Percentiles rank a stretch among this genome's conserved stretches.
These are phyloP conservation scores for Gorsachius goisagi DNA, from an alignment of 2,113 vertebrate genomes.

Conservation along the genomic window DNA sequence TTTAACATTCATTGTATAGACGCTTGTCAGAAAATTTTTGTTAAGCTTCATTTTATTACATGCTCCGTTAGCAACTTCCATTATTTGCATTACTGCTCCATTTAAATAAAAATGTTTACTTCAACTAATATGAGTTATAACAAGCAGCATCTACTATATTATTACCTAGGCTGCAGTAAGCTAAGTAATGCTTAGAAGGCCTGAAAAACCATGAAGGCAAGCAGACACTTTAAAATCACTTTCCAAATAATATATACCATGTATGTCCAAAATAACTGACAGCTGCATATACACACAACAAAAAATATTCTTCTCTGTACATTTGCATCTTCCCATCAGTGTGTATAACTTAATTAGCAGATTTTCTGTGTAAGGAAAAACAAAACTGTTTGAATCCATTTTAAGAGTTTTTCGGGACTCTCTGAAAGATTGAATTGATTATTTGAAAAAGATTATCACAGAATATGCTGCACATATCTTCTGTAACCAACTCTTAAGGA, in stretches of 20 bases:
- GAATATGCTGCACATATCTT: background rate
- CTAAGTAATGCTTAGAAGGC: background rate
- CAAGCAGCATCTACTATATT: background rate
- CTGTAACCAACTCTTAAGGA: background rate
- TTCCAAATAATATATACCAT: background rate
- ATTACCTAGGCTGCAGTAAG: background rate
- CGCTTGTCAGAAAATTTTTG: background rate
- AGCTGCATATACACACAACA: background rate
- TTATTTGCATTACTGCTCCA: background rate
- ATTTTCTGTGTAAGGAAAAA: background rate
- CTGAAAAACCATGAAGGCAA: background rate
- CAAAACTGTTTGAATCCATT: background rate
- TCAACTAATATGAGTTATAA: background rate
- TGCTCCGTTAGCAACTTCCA: background rate
- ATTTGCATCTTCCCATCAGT: background rate
- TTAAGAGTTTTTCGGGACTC: background rate
- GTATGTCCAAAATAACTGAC: background rate
- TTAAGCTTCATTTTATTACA: background rate
- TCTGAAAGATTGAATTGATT: background rate
- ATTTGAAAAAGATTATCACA: background rate
- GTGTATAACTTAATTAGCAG: background rate
- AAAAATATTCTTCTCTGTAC: background rate
- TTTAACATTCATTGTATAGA: background rate
- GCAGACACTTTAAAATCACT: background rate
- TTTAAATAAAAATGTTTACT: background rate